Percentiles rank a stretch among this genome's conserved stretches.
These are phyloP conservation scores for Limosa lapponica DNA, from an alignment of 2,797 vertebrate genomes.

Conservation along the genomic window DNA sequence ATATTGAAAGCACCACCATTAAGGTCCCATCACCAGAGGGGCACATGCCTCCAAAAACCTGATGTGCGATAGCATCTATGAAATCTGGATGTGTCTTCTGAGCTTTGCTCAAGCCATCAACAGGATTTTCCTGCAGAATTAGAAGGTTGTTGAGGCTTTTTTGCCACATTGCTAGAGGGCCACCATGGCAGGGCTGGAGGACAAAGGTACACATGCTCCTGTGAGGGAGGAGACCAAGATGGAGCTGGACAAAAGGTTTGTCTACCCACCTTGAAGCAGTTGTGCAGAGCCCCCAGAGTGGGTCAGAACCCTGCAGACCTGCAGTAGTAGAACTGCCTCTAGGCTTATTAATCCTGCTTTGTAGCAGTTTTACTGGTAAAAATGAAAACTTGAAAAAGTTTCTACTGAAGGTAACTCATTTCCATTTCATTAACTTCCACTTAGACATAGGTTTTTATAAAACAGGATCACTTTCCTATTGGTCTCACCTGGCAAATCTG, in stretches of 20 bases:
- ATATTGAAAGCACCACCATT: neutral
- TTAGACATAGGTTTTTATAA: neutral
- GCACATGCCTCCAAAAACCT: neutral
- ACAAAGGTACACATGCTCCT: neutral
- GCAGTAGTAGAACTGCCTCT: neutral
- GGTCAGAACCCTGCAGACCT: neutral
- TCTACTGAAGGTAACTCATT: neutral
- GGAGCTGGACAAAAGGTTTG: neutral
- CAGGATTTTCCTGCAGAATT: neutral
- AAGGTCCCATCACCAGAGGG: neutral
- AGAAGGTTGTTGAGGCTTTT: neutral
- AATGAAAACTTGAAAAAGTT: neutral
- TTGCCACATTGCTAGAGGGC: neutral
- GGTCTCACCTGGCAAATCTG: neutral
- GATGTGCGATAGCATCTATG: fast-evolving
- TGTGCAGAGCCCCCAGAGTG: neutral
- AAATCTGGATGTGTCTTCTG: neutral
- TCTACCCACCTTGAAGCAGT: fast-evolving
- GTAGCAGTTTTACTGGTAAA: neutral
- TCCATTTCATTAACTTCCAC: neutral
- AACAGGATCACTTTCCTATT: neutral
- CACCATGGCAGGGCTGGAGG: neutral
- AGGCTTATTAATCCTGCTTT: neutral
- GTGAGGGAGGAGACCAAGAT: neutral
- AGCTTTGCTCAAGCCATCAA: neutral